These are phyloP conservation scores for Semotilus atromaculatus DNA, from an alignment of 2,797 vertebrate genomes.

Conservation along the genomic window DNA sequence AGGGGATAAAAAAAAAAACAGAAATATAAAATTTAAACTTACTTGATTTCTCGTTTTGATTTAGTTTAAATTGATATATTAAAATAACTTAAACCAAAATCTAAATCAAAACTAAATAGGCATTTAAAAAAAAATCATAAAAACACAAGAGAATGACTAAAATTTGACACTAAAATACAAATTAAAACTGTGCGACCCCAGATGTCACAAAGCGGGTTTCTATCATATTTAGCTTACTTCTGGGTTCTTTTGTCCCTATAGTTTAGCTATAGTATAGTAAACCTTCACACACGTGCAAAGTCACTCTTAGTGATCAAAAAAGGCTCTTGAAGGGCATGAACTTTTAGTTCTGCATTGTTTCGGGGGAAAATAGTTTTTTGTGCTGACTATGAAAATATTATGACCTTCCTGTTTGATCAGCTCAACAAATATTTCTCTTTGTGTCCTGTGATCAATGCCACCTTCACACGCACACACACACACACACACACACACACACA, in stretches of 20 bases:
- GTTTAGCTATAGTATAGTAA: not conserved
- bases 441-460: conserved; percentile 32
- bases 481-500: not conserved
- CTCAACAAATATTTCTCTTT: conserved; percentile 33
- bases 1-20: not conserved
- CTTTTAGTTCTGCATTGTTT: not conserved
- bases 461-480: not conserved
- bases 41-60: not conserved
- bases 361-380: not conserved
- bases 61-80: not conserved
- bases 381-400: conserved; percentile 26
- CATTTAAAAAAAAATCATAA: not conserved
- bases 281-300: not conserved
- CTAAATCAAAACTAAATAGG: not conserved
- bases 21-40: not conserved
- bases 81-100: not conserved
- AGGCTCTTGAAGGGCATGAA: not conserved
- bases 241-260: not conserved
- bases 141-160: not conserved
- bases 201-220: not conserved
- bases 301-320: not conserved
- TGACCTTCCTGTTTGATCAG: conserved; percentile 40
- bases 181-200: not conserved
- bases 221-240: not conserved
- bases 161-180: not conserved